These are phyloP conservation scores for Falcunculus frontatus DNA, from an alignment of 2,113 vertebrate species.

Conservation along the genomic window DNA sequence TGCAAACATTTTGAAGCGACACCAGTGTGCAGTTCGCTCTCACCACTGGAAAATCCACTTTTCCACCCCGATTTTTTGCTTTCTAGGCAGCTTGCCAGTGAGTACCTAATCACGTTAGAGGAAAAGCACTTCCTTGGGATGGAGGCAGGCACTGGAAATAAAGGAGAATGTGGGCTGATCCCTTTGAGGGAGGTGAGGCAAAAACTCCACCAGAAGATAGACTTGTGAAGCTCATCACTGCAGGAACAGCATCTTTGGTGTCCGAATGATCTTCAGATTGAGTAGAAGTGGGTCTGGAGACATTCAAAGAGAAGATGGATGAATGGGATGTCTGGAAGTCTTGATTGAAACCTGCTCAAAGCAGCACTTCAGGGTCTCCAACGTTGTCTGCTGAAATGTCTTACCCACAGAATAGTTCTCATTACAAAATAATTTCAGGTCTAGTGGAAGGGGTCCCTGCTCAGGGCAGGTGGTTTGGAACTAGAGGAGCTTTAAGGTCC, in stretches of 20 bases:
- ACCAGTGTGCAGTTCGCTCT: not conserved
- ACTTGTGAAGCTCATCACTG: not conserved
- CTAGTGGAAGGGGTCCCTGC: not conserved
- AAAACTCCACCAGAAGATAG: not conserved
- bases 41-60: conserved; percentile 30
- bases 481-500: not conserved
- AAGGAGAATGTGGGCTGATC: not conserved
- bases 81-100: conserved; percentile 4
- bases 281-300: not conserved
- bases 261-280: not conserved
- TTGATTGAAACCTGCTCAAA: not conserved
- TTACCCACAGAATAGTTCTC: not conserved
- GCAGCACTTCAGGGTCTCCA: not conserved
- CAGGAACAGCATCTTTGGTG: not conserved
- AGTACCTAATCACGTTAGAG: not conserved
- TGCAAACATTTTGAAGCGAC: not conserved
- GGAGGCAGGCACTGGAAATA: not conserved
- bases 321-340: not conserved
- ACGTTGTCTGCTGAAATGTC: not conserved
- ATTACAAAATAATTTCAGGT: not conserved
- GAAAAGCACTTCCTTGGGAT: not conserved
- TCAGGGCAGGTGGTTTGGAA: not conserved
- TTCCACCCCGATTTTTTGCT: conserved; percentile 15
- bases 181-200: not conserved
- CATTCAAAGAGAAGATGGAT: not conserved